phyloP scores from a whole-genome alignment of 2,888 invertebrate species.

The Diarsia brunnea region DNA sequence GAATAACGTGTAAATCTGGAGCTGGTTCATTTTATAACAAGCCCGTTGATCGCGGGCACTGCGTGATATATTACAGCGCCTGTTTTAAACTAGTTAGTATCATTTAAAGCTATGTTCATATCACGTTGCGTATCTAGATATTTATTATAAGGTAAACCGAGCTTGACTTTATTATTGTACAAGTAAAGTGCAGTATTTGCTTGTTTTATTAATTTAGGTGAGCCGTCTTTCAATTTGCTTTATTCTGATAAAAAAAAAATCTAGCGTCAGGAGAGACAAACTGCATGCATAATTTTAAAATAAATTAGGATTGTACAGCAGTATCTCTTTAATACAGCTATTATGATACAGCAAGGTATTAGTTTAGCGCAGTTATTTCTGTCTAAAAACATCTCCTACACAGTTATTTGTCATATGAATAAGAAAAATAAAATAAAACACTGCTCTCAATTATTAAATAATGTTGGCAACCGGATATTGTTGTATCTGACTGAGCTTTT shows the following conservation, averaged over 20 bases:
- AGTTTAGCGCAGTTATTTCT: not conserved
- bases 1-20: constrained; percentile 55
- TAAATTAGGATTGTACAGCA: not conserved
- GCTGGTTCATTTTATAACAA: constrained; percentile 58
- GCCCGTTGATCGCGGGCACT: constrained; percentile 52
- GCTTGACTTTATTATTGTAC: constrained; percentile 40
- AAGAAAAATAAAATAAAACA: not conserved
- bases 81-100: constrained; percentile 53
- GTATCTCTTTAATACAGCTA: no score
- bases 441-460: not conserved
- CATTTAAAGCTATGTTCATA: constrained; percentile 56
- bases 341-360: no score
- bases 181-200: not conserved
- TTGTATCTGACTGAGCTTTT: not conserved
- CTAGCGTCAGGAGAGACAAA: not conserved
- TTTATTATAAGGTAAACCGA: constrained; percentile 53
- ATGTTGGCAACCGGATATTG: constrained; percentile 1
- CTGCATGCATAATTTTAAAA: not conserved
- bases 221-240: not conserved
- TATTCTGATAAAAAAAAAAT: not conserved
- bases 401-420: not conserved
- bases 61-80: constrained; percentile 58
- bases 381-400: not conserved
- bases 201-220: not conserved
- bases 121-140: constrained; percentile 49